Evolutionary conservation across 2,113 vertebrate genomes (phyloP).

Genomic region (Siniperca chuatsi): DNA sequence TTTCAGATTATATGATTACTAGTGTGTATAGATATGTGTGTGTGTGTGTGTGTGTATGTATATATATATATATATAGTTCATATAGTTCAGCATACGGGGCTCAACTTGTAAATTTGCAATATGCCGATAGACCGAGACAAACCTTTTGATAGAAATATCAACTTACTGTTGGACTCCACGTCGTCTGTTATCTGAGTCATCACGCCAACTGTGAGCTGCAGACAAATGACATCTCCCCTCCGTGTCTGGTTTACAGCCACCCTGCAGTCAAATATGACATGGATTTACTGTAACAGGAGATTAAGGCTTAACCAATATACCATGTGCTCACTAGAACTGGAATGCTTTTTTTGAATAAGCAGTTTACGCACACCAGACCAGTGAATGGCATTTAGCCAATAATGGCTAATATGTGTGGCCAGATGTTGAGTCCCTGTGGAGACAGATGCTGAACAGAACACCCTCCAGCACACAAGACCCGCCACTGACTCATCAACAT

Average conservation of each 20-base stretch:
- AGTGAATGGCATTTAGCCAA: slow-evolving; percentile 43
- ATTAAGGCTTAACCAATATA: slow-evolving; percentile 52
- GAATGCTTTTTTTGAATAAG: slow-evolving; percentile 63
- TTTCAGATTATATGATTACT: not conserved
- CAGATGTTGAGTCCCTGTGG: slow-evolving; percentile 60
- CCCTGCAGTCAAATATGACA: slow-evolving; percentile 60
- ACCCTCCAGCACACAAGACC: not conserved
- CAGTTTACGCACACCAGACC: slow-evolving; percentile 17
- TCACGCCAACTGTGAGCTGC: slow-evolving; percentile 9
- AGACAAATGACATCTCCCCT: slow-evolving; percentile 47
- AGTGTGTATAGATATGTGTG: not conserved
- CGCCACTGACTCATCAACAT: slow-evolving; percentile 11
- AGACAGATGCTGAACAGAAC: slow-evolving; percentile 46
- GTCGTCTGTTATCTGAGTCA: slow-evolving; percentile 57
- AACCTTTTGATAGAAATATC: slow-evolving; percentile 9
- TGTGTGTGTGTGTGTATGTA: not conserved
- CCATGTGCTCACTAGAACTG: slow-evolving; percentile 45
- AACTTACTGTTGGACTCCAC: not conserved
- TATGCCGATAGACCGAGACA: not conserved
- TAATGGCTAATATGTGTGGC: slow-evolving; percentile 46
- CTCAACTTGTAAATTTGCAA: not conserved
- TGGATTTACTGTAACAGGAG: slow-evolving; percentile 69
- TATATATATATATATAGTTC: not conserved
- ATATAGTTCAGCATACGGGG: not conserved
- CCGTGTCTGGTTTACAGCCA: slow-evolving; percentile 44